phyloP scores from a whole-genome alignment of 2,888 invertebrate species.

The Hanleya hanleyi region DNA sequence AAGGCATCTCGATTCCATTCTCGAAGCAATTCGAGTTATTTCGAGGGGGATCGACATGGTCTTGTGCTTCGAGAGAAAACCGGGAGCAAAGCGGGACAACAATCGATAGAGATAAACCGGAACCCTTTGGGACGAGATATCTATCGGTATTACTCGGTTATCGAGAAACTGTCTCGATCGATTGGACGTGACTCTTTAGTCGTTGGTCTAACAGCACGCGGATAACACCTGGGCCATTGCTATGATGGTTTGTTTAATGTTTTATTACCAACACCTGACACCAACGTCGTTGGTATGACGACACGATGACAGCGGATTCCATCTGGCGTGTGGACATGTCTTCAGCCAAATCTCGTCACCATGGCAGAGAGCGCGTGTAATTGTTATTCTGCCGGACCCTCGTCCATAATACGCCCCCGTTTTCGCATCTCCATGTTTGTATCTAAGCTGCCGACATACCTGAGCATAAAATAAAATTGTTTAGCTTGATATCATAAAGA shows the following conservation, averaged over 20 bases:
- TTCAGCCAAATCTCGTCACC: background rate
- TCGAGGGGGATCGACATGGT: too few species aligned
- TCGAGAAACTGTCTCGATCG: too few species aligned
- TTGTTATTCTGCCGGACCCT: background rate
- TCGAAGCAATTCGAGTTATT: too few species aligned
- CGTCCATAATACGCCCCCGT: background rate
- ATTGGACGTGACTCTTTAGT: too few species aligned
- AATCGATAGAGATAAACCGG: too few species aligned
- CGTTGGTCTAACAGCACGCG: too few species aligned
- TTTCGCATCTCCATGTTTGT: background rate
- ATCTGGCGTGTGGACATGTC: background rate
- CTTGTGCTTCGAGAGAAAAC: too few species aligned
- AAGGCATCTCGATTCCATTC: too few species aligned
- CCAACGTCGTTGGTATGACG: conserved; percentile 7
- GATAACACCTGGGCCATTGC: too few species aligned
- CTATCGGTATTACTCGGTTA: too few species aligned
- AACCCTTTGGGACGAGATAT: too few species aligned
- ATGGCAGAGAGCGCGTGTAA: background rate
- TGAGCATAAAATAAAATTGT: background rate
- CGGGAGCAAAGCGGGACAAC: too few species aligned
- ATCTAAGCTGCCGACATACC: conserved; percentile 3
- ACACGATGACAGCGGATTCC: background rate
- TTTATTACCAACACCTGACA: conserved; percentile 5
- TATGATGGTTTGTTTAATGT: background rate
- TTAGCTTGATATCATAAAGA: background rate